These are phyloP conservation scores for Rhimphoctona megacephalus DNA, from an alignment of 2,888 invertebrate species.

Conservation along the genomic window DNA sequence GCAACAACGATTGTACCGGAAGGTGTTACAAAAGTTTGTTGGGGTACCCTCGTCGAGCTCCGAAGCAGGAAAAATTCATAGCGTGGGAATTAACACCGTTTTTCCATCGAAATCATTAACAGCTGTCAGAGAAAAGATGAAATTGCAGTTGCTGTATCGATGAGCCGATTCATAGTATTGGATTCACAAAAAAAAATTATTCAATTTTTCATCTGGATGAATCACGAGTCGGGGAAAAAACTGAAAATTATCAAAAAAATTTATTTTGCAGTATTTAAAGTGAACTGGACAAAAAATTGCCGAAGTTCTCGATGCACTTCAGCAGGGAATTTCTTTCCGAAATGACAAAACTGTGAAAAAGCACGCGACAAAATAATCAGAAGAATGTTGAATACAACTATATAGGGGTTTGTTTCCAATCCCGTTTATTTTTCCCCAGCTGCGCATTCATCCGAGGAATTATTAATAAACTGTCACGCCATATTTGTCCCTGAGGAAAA, in stretches of 20 bases:
- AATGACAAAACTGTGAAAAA: not conserved
- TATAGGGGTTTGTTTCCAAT: not conserved
- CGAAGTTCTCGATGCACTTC: too few species aligned
- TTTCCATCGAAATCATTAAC: conserved; percentile 7
- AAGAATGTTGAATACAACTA: not conserved
- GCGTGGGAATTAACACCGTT: conserved; percentile 1
- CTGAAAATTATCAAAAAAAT: not conserved
- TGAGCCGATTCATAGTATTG: not conserved
- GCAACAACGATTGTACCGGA: conserved; percentile 21
- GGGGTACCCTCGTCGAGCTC: not conserved
- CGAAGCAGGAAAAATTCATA: conserved; percentile 2
- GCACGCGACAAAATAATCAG: not conserved
- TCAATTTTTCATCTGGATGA: not conserved
- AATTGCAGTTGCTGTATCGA: not conserved
- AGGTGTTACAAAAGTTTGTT: conserved; percentile 29
- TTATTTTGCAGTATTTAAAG: not conserved
- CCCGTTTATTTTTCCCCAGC: conserved; percentile 10
- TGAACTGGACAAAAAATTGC: too few species aligned
- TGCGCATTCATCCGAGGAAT: conserved; percentile 31
- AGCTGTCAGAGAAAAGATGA: conserved; percentile 3
- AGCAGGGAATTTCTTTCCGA: not conserved
- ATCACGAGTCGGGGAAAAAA: not conserved
- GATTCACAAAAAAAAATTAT: not conserved
- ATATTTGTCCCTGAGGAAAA: conserved; percentile 47
- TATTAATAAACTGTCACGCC: conserved; percentile 56